Conservation (phyloP, 2,888 invertebrate species). For the Cantharis nigra region DNA sequence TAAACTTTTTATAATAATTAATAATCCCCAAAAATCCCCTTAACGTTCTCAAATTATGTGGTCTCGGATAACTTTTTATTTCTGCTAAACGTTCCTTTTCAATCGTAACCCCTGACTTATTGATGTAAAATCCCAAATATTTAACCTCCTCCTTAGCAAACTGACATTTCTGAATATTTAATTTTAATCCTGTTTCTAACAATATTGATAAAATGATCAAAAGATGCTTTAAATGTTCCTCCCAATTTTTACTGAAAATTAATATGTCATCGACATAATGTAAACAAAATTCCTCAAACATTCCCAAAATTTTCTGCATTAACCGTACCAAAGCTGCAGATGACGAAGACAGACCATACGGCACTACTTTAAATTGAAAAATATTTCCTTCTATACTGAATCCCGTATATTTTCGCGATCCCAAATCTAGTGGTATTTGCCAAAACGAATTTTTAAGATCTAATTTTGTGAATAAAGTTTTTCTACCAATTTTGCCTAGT, state of each 20-base stretch:
- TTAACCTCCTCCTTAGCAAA: no score
- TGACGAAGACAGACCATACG: not conserved
- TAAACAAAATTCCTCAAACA: conserved; percentile 7
- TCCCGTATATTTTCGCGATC: conserved; percentile 4
- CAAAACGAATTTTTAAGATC: conserved; percentile 12
- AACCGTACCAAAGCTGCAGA: not conserved
- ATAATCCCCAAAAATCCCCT: no score
- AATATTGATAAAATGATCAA: not conserved
- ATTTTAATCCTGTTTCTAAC: not conserved
- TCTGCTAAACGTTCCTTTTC: no score
- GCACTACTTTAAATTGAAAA: no score
- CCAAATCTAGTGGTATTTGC: conserved; percentile 2
- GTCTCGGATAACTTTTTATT: no score
- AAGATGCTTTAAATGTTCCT: not conserved
- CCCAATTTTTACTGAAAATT: no score
- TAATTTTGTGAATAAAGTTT: conserved; percentile 2
- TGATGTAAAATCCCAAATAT: no score
- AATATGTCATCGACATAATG: conserved; percentile 3
- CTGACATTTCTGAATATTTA: not conserved
- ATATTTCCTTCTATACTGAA: conserved; percentile 1
- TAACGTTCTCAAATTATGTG: no score
- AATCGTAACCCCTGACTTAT: no score
- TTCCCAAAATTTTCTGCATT: conserved; percentile 4
- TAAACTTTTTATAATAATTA: no score
- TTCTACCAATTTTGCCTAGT: not conserved